These are phyloP conservation scores for Bombylius major DNA, from an alignment of 2,888 invertebrate species.

Conservation along the genomic window DNA sequence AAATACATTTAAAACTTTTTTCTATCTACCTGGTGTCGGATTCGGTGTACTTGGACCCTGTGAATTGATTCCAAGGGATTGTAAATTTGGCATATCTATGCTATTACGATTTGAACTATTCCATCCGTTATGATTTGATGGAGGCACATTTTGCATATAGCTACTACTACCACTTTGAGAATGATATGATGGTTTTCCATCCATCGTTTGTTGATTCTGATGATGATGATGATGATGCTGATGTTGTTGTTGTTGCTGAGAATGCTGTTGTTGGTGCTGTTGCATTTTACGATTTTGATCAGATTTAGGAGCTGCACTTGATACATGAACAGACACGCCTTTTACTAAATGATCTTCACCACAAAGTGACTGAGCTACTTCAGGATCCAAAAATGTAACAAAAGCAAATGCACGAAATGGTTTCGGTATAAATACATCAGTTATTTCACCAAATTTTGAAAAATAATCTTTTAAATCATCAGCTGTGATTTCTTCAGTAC, in stretches of 20 bases:
- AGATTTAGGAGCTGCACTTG: constrained; percentile 73
- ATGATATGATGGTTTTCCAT: constrained; percentile 15
- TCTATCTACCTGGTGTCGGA: constrained; percentile 52
- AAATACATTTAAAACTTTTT: neutral
- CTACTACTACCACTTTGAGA: constrained; percentile 12
- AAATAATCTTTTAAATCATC: constrained; percentile 69
- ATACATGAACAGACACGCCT: constrained; percentile 74
- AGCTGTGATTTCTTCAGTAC: constrained; percentile 65
- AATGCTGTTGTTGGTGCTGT: constrained; percentile 18
- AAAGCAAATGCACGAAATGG: constrained; percentile 75
- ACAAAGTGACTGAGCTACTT: constrained; percentile 63
- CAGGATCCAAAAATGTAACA: constrained; percentile 70
- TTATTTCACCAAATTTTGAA: constrained; percentile 68
- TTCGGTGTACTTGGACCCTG: constrained; percentile 41
- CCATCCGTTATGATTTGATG: constrained; percentile 26
- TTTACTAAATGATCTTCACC: constrained; percentile 75
- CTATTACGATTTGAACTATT: constrained; percentile 41
- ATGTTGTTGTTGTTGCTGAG: constrained; percentile 10
- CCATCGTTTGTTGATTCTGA: constrained; percentile 4
- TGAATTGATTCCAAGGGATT: constrained; percentile 66
- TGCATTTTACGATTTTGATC: constrained; percentile 39
- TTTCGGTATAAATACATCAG: constrained; percentile 75
- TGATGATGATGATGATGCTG: constrained; percentile 21
- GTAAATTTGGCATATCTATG: constrained; percentile 76
- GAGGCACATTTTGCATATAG: constrained; percentile 17